These are phyloP conservation scores for Therioaphis trifolii DNA, from an alignment of 2,888 invertebrate genomes.

Conservation along the genomic window DNA sequence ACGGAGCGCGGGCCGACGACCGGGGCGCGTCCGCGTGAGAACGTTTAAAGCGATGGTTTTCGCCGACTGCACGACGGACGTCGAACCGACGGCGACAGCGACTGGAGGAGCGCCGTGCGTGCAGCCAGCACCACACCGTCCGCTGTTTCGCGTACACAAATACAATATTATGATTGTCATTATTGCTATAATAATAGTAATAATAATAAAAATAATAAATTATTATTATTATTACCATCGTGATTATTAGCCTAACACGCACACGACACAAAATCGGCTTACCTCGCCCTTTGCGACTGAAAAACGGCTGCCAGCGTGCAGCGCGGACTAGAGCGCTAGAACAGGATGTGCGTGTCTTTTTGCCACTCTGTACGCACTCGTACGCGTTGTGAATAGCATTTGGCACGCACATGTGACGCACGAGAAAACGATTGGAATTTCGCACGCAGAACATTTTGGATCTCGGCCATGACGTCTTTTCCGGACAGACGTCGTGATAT, in stretches of 20 bases:
- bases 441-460: slow-evolving; percentile 46
- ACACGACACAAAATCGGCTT: background rate
- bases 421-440: slow-evolving; percentile 58
- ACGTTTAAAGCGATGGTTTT: background rate
- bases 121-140: no score
- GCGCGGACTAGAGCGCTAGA: background rate
- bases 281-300: background rate
- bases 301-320: background rate
- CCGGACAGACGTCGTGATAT: no score
- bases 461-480: slow-evolving; percentile 25
- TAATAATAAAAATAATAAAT: no score
- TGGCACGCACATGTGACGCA: slow-evolving; percentile 57
- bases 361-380: background rate
- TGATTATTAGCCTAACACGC: no score
- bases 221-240: background rate
- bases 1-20: no score
- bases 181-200: no score
- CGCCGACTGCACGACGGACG: background rate
- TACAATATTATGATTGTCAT: no score
- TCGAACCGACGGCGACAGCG: background rate
- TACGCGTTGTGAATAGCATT: slow-evolving; percentile 8
- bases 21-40: no score
- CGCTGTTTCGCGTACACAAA: no score
- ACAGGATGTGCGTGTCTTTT: background rate
- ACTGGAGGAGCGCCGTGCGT: background rate